These are phyloP conservation scores for Fulmarus glacialis DNA, from an alignment of 2,113 vertebrate species.

Conservation along the genomic window DNA sequence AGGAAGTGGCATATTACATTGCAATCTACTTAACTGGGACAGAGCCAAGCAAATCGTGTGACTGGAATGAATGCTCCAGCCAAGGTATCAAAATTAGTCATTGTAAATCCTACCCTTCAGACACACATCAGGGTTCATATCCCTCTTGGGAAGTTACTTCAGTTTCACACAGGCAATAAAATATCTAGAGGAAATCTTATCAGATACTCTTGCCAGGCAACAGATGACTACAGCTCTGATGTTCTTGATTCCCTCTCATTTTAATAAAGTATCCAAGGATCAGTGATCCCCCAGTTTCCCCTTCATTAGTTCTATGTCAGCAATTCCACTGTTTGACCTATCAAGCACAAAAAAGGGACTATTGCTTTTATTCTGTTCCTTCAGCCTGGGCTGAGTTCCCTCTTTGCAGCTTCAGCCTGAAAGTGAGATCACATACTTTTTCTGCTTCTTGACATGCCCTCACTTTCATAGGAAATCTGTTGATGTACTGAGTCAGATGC, in stretches of 20 bases:
- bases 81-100: slow-evolving; percentile 37
- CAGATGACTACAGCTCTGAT: not conserved
- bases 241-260: not conserved
- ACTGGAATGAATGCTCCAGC: slow-evolving; percentile 13
- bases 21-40: slow-evolving; percentile 29
- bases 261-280: not conserved
- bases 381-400: not conserved
- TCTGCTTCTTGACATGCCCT: not conserved
- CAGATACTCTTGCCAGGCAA: not conserved
- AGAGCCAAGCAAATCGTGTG: slow-evolving; percentile 33
- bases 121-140: not conserved
- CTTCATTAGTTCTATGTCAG: not conserved
- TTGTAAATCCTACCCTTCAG: slow-evolving; percentile 31
- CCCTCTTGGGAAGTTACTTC: not conserved
- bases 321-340: not conserved
- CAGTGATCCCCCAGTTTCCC: not conserved
- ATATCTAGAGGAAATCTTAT: not conserved
- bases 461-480: not conserved
- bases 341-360: not conserved
- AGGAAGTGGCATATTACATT: slow-evolving; percentile 27
- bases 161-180: slow-evolving; percentile 20
- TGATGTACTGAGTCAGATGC: not conserved
- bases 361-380: not conserved
- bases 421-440: not conserved
- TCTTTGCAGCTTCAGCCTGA: not conserved